These are phyloP conservation scores for Neoarius graeffei DNA, from an alignment of 2,113 vertebrate species.

Conservation along the genomic window DNA sequence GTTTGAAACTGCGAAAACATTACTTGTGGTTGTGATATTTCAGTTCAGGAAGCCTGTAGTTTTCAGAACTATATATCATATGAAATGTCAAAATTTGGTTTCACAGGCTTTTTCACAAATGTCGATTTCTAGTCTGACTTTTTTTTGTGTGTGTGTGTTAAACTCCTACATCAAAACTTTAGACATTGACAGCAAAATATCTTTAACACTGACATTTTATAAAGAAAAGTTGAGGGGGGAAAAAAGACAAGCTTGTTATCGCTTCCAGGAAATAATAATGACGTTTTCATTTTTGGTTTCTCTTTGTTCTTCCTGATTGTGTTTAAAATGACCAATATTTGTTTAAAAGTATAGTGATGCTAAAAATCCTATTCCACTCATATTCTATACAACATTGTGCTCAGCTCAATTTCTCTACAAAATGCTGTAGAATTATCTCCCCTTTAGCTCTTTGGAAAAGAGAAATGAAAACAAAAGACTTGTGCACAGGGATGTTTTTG, in stretches of 20 bases:
- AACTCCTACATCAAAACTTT: neutral
- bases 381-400: neutral
- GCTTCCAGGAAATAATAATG: neutral
- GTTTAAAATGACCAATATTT: neutral
- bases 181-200: neutral
- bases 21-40: neutral
- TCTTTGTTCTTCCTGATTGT: neutral
- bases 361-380: neutral
- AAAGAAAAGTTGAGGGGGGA: neutral
- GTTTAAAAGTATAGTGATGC: neutral
- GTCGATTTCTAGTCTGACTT: neutral
- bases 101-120: neutral
- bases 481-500: neutral
- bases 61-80: neutral
- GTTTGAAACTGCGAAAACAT: neutral
- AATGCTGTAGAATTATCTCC: neutral
- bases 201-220: neutral
- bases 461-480: neutral
- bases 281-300: neutral
- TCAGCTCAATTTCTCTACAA: neutral
- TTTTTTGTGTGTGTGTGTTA: too few species aligned
- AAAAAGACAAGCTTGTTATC: too few species aligned
- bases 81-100: neutral
- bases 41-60: neutral
- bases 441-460: neutral